Evolutionary conservation across 2,888 invertebrate genomes (phyloP).

Genomic region (Linyphia triangularis): DNA sequence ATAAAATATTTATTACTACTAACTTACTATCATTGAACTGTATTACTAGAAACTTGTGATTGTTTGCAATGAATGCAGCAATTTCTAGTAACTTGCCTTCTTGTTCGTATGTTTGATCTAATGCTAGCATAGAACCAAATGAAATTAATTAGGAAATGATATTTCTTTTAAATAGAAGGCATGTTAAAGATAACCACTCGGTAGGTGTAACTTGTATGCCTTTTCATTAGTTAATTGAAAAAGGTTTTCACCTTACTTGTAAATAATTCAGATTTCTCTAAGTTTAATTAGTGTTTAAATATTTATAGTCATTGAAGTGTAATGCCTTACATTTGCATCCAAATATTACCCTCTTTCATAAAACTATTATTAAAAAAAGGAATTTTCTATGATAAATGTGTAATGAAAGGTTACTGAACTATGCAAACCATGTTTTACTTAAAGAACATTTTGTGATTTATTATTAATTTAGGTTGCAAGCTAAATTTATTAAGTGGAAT

Average conservation of each 20-base stretch:
- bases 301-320: background rate
- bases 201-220: background rate
- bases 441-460: too few relatives aligned
- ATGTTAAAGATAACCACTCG: background rate
- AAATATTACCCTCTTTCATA: background rate
- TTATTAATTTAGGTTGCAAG: too few relatives aligned
- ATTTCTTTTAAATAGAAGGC: background rate
- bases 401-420: too few relatives aligned
- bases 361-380: background rate
- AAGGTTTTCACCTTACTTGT: background rate
- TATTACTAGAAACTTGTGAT: background rate
- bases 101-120: background rate
- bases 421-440: too few relatives aligned
- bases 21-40: background rate
- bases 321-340: background rate
- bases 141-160: background rate
- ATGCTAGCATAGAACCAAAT: background rate
- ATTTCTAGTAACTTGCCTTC: background rate
- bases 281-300: background rate
- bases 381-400: background rate
- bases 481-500: too few relatives aligned
- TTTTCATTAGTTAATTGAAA: background rate
- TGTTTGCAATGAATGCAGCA: background rate
- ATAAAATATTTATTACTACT: too few relatives aligned
- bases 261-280: background rate